Conservation (phyloP, 2,797 vertebrate genomes). For the Amphiprion clarkii region DNA sequence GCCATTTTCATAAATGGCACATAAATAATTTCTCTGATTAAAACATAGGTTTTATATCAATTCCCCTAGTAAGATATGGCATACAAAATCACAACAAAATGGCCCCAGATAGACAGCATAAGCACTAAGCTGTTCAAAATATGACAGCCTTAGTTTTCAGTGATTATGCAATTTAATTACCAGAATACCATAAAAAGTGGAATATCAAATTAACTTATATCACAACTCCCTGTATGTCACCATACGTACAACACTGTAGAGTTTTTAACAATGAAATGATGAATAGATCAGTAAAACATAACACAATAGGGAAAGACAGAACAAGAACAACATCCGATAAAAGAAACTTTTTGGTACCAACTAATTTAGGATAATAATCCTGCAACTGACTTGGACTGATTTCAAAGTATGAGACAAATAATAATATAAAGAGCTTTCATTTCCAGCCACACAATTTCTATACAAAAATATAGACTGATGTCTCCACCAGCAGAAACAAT, state of each 20-base stretch:
- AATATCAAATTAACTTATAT: background rate
- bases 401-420: conserved; percentile 6
- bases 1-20: conserved; percentile 29
- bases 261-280: too few species aligned
- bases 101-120: background rate
- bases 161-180: conserved; percentile 4
- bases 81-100: conserved; percentile 2
- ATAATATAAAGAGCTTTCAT: background rate
- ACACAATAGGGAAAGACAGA: too few species aligned
- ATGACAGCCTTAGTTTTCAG: background rate
- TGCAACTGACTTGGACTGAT: background rate
- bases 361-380: too few species aligned
- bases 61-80: background rate
- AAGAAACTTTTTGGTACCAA: too few species aligned
- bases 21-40: conserved; percentile 36
- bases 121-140: conserved; percentile 3
- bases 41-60: conserved; percentile 19
- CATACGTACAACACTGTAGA: background rate
- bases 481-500: conserved; percentile 17
- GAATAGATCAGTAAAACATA: background rate
- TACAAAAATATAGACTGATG: background rate
- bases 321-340: too few species aligned
- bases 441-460: conserved; percentile 5
- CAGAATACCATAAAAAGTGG: background rate
- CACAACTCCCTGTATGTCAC: background rate